A percentile compares a stretch with the other conserved stretches of the same genome.
phyloP scores from a whole-genome alignment of 2,888 invertebrate species.

The Acanthacorydalis orientalis region DNA sequence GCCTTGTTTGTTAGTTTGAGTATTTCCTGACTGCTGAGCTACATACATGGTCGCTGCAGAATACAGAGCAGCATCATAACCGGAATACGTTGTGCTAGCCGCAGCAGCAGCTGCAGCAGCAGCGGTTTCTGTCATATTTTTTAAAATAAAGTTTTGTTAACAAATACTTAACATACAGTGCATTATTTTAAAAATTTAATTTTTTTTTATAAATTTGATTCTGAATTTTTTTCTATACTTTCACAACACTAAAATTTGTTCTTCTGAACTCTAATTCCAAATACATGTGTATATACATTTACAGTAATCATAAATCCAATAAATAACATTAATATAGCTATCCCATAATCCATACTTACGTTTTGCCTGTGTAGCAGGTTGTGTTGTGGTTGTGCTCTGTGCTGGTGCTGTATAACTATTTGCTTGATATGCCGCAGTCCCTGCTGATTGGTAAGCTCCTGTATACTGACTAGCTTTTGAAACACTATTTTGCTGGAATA shows the following conservation, averaged over 20 bases:
- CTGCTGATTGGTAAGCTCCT: constrained; percentile 38
- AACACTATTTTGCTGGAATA: constrained; percentile 20
- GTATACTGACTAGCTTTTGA: constrained; percentile 40
- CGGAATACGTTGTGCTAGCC: constrained; percentile 57
- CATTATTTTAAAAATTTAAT: too few relatives aligned
- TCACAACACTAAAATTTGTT: too few relatives aligned
- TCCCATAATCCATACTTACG: constrained; percentile 28
- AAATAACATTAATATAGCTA: too few relatives aligned
- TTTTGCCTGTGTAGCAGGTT: constrained; percentile 36
- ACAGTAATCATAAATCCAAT: too few relatives aligned
- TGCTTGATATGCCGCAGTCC: constrained; percentile 25
- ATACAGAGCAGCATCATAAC: constrained; percentile 90
- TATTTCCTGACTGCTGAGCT: constrained; percentile 54
- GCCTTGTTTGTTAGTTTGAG: constrained; percentile 29
- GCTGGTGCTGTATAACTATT: constrained; percentile 33
- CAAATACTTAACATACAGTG: too few relatives aligned
- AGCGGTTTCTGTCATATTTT: constrained; percentile 2
- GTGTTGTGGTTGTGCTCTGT: constrained; percentile 37
- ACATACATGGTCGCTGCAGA: constrained; percentile 92
- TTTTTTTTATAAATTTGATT: too few relatives aligned
- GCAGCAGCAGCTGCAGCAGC: constrained; percentile 34
- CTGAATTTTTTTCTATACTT: too few relatives aligned
- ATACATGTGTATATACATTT: too few relatives aligned
- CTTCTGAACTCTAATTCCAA: too few relatives aligned
- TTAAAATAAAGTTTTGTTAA: background rate